Conservation (phyloP, 2,113 vertebrate species). For the Muscicapa adusta region DNA sequence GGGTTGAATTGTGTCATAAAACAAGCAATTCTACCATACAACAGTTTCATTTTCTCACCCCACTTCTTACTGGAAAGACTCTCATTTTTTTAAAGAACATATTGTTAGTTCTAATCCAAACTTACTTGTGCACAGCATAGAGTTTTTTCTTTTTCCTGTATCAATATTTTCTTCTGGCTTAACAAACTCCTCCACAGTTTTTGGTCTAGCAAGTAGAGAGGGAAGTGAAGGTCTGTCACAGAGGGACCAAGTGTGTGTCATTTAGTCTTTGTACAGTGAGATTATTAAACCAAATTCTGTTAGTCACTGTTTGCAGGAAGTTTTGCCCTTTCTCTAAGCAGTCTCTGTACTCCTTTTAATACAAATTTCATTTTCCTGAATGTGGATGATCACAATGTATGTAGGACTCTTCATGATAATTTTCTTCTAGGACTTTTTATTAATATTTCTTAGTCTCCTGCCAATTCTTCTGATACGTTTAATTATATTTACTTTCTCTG, state of each 20-base stretch:
- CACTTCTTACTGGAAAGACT: neutral
- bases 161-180: neutral
- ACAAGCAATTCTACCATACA: neutral
- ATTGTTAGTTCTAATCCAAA: neutral
- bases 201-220: neutral
- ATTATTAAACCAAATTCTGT: neutral
- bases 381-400: neutral
- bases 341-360: neutral
- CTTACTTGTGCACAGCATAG: neutral
- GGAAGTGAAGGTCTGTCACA: neutral
- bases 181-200: neutral
- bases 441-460: neutral
- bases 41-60: neutral
- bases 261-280: neutral
- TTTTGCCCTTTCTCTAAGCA: neutral
- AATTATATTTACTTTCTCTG: conserved; percentile 1
- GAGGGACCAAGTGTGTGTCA: neutral
- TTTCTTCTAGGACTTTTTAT: neutral
- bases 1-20: neutral
- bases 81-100: neutral
- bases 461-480: neutral
- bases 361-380: neutral
- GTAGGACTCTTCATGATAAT: neutral
- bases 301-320: conserved; percentile 38
- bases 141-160: neutral